These are phyloP conservation scores for Planiliza haematocheilus DNA, from an alignment of 2,113 vertebrate species.

Conservation along the genomic window DNA sequence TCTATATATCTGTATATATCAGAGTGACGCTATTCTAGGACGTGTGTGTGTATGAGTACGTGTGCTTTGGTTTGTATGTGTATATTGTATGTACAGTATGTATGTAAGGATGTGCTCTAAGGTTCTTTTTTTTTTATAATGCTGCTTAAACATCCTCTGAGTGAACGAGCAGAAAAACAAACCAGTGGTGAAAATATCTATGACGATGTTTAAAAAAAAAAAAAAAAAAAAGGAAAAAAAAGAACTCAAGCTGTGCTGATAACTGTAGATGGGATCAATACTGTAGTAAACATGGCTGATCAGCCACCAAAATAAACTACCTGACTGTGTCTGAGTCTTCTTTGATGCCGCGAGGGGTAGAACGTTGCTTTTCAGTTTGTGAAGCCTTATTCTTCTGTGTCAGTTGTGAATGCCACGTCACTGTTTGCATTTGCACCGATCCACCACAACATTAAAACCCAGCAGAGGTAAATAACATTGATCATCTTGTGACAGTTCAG, in stretches of 20 bases:
- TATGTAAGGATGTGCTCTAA: conserved; percentile 73
- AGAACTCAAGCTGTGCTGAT: conserved; percentile 78
- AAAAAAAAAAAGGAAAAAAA: conserved; percentile 68
- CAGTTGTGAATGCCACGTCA: too few species aligned
- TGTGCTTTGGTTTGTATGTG: conserved; percentile 73
- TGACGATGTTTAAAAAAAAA: conserved; percentile 63
- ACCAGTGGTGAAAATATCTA: conserved; percentile 76
- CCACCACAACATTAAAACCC: too few species aligned
- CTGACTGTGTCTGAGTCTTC: conserved; percentile 43
- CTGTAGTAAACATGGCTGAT: conserved; percentile 79
- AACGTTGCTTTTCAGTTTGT: too few species aligned
- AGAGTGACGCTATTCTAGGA: conserved; percentile 75
- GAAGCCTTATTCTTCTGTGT: too few species aligned
- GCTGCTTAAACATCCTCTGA: conserved; percentile 79
- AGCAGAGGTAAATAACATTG: too few species aligned
- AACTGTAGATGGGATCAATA: conserved; percentile 83
- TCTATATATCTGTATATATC: conserved; percentile 83
- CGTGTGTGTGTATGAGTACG: conserved; percentile 66
- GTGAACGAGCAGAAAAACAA: conserved; percentile 77
- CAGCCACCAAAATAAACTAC: conserved; percentile 64
- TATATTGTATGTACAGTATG: conserved; percentile 72
- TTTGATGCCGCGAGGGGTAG: background rate
- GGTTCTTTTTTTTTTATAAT: conserved; percentile 75
- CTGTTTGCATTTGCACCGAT: too few species aligned
- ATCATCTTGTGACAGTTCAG: too few species aligned